A percentile compares a stretch with the other conserved stretches of the same genome.
These are phyloP conservation scores for Lepidurus couesii DNA, from an alignment of 1,140 invertebrate species.

Conservation along the genomic window DNA sequence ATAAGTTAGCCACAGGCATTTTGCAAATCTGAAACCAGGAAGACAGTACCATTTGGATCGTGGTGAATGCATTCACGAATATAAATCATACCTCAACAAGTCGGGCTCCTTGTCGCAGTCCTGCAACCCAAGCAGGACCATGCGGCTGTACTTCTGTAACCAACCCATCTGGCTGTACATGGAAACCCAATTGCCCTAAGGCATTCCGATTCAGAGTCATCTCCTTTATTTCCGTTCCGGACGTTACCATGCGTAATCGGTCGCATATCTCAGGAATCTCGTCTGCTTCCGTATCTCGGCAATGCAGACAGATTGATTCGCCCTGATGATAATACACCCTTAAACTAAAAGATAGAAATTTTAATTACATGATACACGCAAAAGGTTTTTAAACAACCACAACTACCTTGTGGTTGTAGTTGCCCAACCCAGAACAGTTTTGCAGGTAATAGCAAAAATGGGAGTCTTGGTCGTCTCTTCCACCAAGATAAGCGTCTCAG, in stretches of 20 bases:
- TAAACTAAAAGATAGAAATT: slow-evolving; percentile 42
- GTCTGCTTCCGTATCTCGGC: slow-evolving; percentile 58
- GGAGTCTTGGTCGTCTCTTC: slow-evolving; percentile 76
- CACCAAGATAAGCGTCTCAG: slow-evolving; percentile 78
- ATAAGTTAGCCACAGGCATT: slow-evolving; percentile 78
- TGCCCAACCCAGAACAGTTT: slow-evolving; percentile 76
- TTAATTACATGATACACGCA: slow-evolving; percentile 26
- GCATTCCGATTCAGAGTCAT: slow-evolving; percentile 69
- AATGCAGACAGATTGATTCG: slow-evolving; percentile 72
- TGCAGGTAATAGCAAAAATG: slow-evolving; percentile 78
- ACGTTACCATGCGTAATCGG: slow-evolving; percentile 62
- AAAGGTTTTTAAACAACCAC: slow-evolving; percentile 23
- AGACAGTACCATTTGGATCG: neutral
- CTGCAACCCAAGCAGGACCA: slow-evolving; percentile 78
- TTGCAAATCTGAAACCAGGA: slow-evolving; percentile 63
- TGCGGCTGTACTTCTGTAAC: slow-evolving; percentile 87
- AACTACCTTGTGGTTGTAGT: slow-evolving; percentile 56
- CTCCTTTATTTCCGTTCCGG: slow-evolving; percentile 66
- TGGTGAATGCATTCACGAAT: neutral
- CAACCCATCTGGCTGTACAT: slow-evolving; percentile 90
- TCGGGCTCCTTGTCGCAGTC: slow-evolving; percentile 73
- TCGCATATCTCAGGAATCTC: slow-evolving; percentile 72
- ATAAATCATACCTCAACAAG: slow-evolving; percentile 50
- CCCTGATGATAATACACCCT: slow-evolving; percentile 60
- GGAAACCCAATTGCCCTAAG: slow-evolving; percentile 84